phyloP scores from a whole-genome alignment of 2,797 vertebrate species.

The Vultur gryphus region DNA sequence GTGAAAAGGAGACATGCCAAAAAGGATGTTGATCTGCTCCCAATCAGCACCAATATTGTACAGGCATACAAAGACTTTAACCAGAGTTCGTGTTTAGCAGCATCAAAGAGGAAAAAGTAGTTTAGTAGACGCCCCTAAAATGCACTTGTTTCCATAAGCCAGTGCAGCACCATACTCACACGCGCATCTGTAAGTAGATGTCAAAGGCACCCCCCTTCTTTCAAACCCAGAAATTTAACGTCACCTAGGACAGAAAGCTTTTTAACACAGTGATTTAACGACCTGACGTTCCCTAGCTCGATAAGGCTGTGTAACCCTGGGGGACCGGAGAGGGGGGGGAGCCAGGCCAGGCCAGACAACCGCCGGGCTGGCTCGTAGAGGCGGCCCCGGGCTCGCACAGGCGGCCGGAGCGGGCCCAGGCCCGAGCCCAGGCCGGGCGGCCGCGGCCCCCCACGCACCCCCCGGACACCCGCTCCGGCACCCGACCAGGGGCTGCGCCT shows the following conservation, averaged over 20 bases:
- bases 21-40: neutral
- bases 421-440: neutral
- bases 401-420: conserved; percentile 21
- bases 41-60: accelerated
- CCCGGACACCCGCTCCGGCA: too few species aligned
- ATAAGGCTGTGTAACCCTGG: accelerated
- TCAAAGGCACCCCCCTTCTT: neutral
- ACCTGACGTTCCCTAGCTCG: too few species aligned
- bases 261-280: neutral
- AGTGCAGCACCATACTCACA: accelerated
- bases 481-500: too few species aligned
- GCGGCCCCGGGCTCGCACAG: neutral
- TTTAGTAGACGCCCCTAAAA: neutral
- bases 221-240: neutral
- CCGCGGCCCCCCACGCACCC: too few species aligned
- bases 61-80: neutral
- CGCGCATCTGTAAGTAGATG: accelerated
- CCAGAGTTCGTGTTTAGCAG: neutral
- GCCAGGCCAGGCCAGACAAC: neutral
- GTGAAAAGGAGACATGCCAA: neutral
- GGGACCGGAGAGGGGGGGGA: neutral
- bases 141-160: accelerated
- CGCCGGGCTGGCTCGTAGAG: neutral
- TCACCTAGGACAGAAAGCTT: neutral
- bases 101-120: neutral